These are phyloP conservation scores for Tor tambroides DNA, from an alignment of 2,113 vertebrate genomes.

Conservation along the genomic window DNA sequence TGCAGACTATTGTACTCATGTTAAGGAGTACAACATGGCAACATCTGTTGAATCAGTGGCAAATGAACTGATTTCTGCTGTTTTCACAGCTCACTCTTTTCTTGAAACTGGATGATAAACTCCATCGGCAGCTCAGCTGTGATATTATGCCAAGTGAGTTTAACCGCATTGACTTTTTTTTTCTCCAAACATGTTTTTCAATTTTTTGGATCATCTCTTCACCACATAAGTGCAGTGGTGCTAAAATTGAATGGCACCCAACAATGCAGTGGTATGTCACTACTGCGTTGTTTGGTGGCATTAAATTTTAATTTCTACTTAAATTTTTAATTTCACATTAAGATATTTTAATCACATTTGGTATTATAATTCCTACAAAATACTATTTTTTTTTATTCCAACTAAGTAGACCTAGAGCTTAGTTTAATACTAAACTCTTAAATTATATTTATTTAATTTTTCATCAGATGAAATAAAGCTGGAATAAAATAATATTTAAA, in stretches of 20 bases:
- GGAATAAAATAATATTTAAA: not conserved
- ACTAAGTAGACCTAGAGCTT: not conserved
- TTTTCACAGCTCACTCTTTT: conserved; percentile 86
- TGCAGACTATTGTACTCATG: not conserved
- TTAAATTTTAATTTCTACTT: not conserved
- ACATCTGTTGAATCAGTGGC: not conserved
- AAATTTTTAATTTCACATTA: not conserved
- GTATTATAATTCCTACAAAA: not conserved
- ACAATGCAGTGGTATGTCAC: not conserved
- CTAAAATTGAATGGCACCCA: not conserved
- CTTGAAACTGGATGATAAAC: conserved; percentile 91
- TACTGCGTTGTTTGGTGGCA: not conserved
- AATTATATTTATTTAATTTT: not conserved
- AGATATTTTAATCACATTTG: no score
- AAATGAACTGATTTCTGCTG: conserved; percentile 3
- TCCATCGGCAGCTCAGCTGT: conserved; percentile 92
- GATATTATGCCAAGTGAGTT: conserved; percentile 91
- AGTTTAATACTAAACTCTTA: not conserved
- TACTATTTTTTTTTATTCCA: not conserved
- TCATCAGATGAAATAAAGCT: not conserved
- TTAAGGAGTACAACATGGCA: not conserved
- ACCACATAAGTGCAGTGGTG: not conserved
- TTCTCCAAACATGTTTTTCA: not conserved
- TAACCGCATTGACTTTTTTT: not conserved
- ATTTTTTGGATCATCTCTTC: not conserved